Percentiles rank a stretch among this genome's conserved stretches.
Conservation (phyloP, 1,140 invertebrate species). For the Drosophila funebris region DNA sequence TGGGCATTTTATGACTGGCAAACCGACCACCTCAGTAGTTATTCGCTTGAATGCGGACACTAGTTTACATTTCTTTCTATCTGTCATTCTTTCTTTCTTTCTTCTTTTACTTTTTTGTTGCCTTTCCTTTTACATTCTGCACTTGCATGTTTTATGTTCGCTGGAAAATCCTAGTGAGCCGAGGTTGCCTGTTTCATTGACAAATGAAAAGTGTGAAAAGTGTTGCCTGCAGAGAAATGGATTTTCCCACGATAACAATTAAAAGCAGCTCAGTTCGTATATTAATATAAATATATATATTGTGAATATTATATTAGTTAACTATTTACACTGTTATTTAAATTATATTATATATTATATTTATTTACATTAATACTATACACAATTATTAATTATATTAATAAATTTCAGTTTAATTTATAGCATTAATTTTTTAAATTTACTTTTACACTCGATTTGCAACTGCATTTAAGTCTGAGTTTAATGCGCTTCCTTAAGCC, state of each 20-base stretch:
- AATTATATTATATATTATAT: too few relatives aligned
- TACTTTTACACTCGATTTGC: too few relatives aligned
- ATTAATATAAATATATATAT: too few relatives aligned
- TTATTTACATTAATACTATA: too few relatives aligned
- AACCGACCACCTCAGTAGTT: slow-evolving; percentile 79
- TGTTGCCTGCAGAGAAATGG: neutral
- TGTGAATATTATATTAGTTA: too few relatives aligned
- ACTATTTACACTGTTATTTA: too few relatives aligned
- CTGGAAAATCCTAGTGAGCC: neutral
- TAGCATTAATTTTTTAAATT: too few relatives aligned
- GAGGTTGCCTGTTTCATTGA: slow-evolving; percentile 6
- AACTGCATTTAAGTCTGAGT: too few relatives aligned
- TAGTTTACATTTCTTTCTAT: slow-evolving; percentile 20
- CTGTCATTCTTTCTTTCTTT: slow-evolving; percentile 1
- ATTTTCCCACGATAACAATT: slow-evolving; percentile 8
- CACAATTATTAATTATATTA: too few relatives aligned
- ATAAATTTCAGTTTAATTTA: too few relatives aligned
- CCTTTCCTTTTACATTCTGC: neutral
- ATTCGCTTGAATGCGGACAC: slow-evolving; percentile 30
- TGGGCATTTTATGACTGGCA: slow-evolving; percentile 55
- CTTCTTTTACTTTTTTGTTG: slow-evolving; percentile 15
- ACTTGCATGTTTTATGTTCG: slow-evolving; percentile 2
- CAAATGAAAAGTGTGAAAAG: slow-evolving; percentile 6
- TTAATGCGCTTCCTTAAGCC: too few relatives aligned
- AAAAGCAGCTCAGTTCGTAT: too few relatives aligned